Conservation (phyloP, 2,888 invertebrate species). For the Thysanoteuthis rhombus region DNA sequence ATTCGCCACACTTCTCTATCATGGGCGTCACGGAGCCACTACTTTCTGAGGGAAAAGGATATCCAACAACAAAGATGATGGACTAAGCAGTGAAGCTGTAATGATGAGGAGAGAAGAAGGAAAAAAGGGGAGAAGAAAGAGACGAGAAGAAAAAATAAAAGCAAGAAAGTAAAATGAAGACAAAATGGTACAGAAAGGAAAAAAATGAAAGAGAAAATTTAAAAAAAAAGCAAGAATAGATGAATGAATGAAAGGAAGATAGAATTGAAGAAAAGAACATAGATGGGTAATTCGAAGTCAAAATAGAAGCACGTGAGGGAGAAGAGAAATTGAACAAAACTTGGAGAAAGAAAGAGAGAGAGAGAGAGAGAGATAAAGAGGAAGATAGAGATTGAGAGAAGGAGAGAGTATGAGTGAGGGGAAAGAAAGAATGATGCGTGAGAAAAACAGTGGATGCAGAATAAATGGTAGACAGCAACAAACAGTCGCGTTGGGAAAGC, state of each 20-base stretch:
- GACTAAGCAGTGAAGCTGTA: not conserved
- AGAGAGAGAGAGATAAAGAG: no score
- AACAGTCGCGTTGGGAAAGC: no score
- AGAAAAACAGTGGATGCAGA: no score
- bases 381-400: no score
- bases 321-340: not conserved
- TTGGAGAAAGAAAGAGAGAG: no score
- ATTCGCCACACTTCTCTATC: no score
- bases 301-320: not conserved
- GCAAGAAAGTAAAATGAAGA: not conserved
- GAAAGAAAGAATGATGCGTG: no score
- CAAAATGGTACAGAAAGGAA: not conserved
- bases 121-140: not conserved
- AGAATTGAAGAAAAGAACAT: not conserved
- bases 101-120: not conserved
- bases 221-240: not conserved
- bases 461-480: no score
- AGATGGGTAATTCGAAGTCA: not conserved
- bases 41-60: no score
- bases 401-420: no score
- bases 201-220: not conserved
- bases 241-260: not conserved
- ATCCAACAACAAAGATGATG: no score
- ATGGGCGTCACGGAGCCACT: no score
- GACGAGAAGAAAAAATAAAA: fast-evolving